Conservation (phyloP, 2,888 invertebrate species). For the Drosophila acutilabella region DNA sequence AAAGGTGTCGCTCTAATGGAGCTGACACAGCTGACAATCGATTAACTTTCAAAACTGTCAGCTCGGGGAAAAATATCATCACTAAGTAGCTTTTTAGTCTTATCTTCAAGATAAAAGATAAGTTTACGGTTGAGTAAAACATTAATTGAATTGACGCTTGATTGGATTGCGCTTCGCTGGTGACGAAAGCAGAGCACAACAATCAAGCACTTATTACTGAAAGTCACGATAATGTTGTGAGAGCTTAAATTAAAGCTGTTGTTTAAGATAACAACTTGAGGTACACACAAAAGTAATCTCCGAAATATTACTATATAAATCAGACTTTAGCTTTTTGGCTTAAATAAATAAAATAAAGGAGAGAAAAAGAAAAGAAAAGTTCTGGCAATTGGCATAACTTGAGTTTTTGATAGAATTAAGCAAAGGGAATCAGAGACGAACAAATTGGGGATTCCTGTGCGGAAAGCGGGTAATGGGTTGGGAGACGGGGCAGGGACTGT, state of each 20-base stretch:
- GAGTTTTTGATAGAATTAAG: slow-evolving; percentile 26
- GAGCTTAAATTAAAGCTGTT: background rate
- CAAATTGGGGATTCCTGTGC: slow-evolving; percentile 35
- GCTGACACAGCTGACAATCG: background rate
- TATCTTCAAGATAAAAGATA: slow-evolving; percentile 16
- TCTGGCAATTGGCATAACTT: slow-evolving; percentile 28
- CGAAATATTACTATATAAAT: slow-evolving; percentile 30
- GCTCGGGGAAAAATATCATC: no score
- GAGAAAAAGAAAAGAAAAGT: background rate
- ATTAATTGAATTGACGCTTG: slow-evolving; percentile 16
- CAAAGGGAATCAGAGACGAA: background rate
- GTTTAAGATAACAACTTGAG: background rate
- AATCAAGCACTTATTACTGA: background rate
- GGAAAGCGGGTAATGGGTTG: slow-evolving; percentile 9
- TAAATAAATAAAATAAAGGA: slow-evolving; percentile 9
- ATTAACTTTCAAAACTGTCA: no score
- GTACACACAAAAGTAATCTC: background rate
- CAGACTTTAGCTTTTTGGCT: slow-evolving; percentile 11
- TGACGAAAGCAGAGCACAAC: background rate
- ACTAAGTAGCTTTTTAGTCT: no score
- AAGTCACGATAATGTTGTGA: slow-evolving; percentile 5
- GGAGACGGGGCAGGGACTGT: slow-evolving; percentile 21
- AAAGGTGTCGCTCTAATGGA: background rate
- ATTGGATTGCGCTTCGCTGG: slow-evolving; percentile 6
- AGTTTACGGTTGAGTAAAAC: background rate